phyloP scores from a whole-genome alignment of 1,140 invertebrate genomes.

The Drosophila orena region DNA sequence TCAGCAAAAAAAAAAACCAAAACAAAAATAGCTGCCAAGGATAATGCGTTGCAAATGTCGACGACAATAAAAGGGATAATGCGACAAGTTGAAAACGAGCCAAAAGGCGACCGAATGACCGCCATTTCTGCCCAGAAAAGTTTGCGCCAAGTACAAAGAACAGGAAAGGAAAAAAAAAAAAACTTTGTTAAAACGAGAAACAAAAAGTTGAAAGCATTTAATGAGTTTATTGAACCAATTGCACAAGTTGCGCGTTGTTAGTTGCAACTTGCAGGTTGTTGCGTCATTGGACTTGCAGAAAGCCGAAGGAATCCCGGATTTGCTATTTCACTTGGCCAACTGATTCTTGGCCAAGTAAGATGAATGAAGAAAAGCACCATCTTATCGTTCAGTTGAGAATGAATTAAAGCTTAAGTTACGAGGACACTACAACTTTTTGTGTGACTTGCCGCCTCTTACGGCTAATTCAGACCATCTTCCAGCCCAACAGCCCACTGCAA shows the following conservation, averaged over 20 bases:
- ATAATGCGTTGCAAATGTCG: conserved; percentile 72
- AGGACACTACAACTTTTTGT: conserved; percentile 13
- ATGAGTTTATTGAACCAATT: conserved; percentile 83
- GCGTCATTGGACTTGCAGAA: conserved; percentile 46
- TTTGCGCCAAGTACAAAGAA: conserved; percentile 32
- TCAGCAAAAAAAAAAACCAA: neutral
- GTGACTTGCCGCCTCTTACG: conserved; percentile 28
- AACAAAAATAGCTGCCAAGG: conserved; percentile 45
- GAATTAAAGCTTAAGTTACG: conserved; percentile 31
- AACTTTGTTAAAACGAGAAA: conserved; percentile 15
- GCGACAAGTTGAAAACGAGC: conserved; percentile 75
- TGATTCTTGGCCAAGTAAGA: conserved; percentile 28
- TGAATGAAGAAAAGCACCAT: conserved; percentile 4
- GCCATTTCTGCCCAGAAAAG: conserved; percentile 57
- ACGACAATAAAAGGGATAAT: conserved; percentile 78
- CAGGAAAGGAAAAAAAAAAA: conserved; percentile 2
- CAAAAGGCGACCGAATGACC: conserved; percentile 71
- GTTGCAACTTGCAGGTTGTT: conserved; percentile 38
- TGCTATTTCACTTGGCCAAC: conserved; percentile 6
- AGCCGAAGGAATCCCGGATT: conserved; percentile 9
- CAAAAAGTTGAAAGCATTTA: conserved; percentile 70
- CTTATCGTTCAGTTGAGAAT: conserved; percentile 27
- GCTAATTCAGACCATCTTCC: conserved; percentile 44
- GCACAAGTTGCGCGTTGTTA: conserved; percentile 49
- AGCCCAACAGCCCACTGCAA: conserved; percentile 38